Evolutionary conservation across 2,113 vertebrate species (phyloP).

Genomic region (Lepidothrix coronata): DNA sequence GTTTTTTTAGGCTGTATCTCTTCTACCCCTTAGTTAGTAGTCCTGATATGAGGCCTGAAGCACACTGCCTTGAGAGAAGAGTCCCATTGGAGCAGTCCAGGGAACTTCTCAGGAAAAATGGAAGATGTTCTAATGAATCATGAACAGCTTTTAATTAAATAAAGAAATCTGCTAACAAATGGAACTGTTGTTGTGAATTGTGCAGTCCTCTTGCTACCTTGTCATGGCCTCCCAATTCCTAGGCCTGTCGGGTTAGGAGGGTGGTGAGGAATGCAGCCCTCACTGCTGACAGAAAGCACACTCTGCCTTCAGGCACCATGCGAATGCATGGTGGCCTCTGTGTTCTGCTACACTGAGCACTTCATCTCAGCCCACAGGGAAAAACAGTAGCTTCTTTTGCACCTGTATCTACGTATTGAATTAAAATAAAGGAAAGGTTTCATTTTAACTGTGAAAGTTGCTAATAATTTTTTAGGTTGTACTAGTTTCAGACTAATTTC

Average conservation of each 20-base stretch:
- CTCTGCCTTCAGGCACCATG: fast-evolving
- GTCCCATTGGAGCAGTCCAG: background rate
- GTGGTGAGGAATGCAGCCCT: background rate
- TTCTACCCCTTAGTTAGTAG: background rate
- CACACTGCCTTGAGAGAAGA: background rate
- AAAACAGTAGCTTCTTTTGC: background rate
- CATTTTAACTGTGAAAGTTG: background rate
- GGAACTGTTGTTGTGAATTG: background rate
- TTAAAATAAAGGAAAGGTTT: background rate
- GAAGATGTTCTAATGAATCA: background rate
- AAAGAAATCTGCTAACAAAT: background rate
- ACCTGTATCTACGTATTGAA: background rate
- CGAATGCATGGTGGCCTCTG: fast-evolving
- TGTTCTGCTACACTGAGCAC: fast-evolving
- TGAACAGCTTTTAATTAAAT: background rate
- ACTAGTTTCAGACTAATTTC: background rate
- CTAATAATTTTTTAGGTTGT: background rate
- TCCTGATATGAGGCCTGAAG: background rate
- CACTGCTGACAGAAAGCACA: background rate
- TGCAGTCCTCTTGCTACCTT: background rate
- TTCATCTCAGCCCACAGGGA: background rate
- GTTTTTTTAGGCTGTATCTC: background rate
- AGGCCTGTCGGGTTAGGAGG: too few species aligned
- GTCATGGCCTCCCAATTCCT: background rate
- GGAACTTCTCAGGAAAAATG: background rate